Evolutionary conservation across 2,888 invertebrate genomes (phyloP), one percentile per base, ranked within the genome.

Genomic region (Piscicola geometra): DNA sequence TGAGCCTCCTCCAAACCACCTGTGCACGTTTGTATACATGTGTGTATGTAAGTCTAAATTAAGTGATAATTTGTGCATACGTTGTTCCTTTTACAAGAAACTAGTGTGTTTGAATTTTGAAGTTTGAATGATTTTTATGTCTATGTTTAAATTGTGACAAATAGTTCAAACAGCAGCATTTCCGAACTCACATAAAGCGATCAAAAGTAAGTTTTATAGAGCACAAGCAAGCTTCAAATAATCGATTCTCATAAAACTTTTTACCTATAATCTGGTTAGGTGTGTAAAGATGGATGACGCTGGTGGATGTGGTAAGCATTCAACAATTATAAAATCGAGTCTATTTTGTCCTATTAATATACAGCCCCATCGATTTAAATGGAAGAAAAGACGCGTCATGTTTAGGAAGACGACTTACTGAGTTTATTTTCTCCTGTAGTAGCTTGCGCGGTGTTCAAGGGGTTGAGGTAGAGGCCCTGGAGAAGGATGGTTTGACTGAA

Each of bases 391-490:
- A n/a, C n/a, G n/a, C n/a, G n/a, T n/a, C n/a, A n/a, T n/a, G n/a
- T n/a, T n/a, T n/a, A n/a, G n/a, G n/a, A n/a, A n/a, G n/a, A n/a
- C n/a, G n/a, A n/a, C 60, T 56, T 56, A 56, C 60, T 56, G n/a
- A 56, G 60, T 18, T 5, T 21, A 21, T 56, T 56, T 9, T 35
- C 67, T 67, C 67, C 67, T 35, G 67, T 67, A 2, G 56, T 96
- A 47, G 96, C 95, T 87, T 96, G 94, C 0, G 96, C 95, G 0
- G 95, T 95, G 86, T 98, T 97, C 86, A 97, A 96, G 75, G 98
- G 98, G 86, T 99, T 99, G 75, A 98, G 94, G 87, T 99, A 99
- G 77, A 98, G 88, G 87, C 99, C 99, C 87, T 97, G 96, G 75
- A 99, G 88, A 75, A 99, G 88, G 77, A 98, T 93, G 71, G 99